phyloP scores from a whole-genome alignment of 2,113 vertebrate genomes.

The Gracilinanus agilis region DNA sequence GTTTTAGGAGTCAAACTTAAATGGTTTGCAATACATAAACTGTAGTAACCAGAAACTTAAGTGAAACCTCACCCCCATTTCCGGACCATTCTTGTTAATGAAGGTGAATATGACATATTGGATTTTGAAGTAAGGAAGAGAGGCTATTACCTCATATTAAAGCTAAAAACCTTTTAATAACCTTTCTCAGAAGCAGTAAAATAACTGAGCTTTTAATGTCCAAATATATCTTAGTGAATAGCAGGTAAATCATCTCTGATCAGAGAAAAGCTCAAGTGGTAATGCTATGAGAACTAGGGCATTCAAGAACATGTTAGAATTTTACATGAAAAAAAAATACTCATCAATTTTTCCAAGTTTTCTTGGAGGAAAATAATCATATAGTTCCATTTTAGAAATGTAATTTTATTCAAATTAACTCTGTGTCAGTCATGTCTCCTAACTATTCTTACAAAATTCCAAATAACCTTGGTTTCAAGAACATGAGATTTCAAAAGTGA shows the following conservation, averaged over 20 bases:
- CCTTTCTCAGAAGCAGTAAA: conserved; percentile 73
- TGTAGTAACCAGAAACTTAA: conserved; percentile 58
- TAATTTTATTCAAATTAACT: conserved; percentile 26
- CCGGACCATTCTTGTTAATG: conserved; percentile 64
- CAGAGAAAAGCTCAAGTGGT: conserved; percentile 53
- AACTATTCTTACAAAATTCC: conserved; percentile 26
- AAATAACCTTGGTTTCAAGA: conserved; percentile 16
- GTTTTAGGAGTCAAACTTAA: conserved; percentile 7
- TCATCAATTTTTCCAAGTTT: conserved; percentile 10
- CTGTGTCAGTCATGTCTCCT: conserved; percentile 1
- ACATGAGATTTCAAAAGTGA: not conserved
- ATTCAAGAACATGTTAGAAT: conserved; percentile 46
- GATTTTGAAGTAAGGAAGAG: conserved; percentile 63
- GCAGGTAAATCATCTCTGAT: conserved; percentile 69
- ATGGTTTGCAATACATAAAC: conserved; percentile 29
- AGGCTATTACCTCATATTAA: conserved; percentile 69
- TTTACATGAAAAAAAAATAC: not conserved
- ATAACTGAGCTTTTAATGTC: conserved; percentile 73
- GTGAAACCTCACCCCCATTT: conserved; percentile 69
- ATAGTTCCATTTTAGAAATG: not conserved
- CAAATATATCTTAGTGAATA: conserved; percentile 74
- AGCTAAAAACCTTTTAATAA: conserved; percentile 74
- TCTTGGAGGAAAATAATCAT: conserved; percentile 11
- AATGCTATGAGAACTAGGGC: conserved; percentile 39
- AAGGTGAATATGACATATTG: conserved; percentile 75